phyloP scores from a whole-genome alignment of 2,113 vertebrate species.

The Phocoena phocoena region DNA sequence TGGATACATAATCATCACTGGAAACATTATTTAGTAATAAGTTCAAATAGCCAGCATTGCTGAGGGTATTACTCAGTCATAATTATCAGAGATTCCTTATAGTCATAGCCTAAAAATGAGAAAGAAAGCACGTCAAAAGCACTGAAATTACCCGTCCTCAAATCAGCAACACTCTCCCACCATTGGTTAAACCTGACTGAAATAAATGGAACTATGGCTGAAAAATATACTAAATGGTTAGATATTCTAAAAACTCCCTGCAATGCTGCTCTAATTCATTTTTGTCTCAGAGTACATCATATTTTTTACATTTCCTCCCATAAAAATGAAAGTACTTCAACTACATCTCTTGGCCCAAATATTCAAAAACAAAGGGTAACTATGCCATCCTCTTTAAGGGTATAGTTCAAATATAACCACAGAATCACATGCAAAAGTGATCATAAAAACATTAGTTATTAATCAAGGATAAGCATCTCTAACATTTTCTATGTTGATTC shows the following conservation, averaged over 20 bases:
- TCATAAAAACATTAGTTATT: slow-evolving; percentile 29
- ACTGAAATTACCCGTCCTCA: slow-evolving; percentile 1
- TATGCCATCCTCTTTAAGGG: neutral
- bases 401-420: slow-evolving; percentile 33
- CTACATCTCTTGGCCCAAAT: neutral
- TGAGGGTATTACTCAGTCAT: slow-evolving; percentile 32
- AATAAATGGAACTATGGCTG: slow-evolving; percentile 9
- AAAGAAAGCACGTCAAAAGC: slow-evolving; percentile 46
- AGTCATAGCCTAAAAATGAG: slow-evolving; percentile 14
- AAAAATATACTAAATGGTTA: slow-evolving; percentile 6
- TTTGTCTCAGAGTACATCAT: neutral
- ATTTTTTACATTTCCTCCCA: slow-evolving; percentile 5
- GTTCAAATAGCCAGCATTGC: slow-evolving; percentile 23
- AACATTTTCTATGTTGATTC: slow-evolving; percentile 45
- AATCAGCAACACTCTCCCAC: slow-evolving; percentile 29
- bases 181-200: slow-evolving; percentile 36
- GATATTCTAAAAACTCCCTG: slow-evolving; percentile 12
- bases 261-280: neutral
- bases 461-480: neutral
- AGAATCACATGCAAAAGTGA: neutral
- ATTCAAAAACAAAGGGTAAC: slow-evolving; percentile 28
- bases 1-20: neutral
- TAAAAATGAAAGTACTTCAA: slow-evolving; percentile 37
- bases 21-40: slow-evolving; percentile 57
- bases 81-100: slow-evolving; percentile 59